These are phyloP conservation scores for Podarcis cretensis DNA, from an alignment of 2,113 vertebrate genomes.

Conservation along the genomic window DNA sequence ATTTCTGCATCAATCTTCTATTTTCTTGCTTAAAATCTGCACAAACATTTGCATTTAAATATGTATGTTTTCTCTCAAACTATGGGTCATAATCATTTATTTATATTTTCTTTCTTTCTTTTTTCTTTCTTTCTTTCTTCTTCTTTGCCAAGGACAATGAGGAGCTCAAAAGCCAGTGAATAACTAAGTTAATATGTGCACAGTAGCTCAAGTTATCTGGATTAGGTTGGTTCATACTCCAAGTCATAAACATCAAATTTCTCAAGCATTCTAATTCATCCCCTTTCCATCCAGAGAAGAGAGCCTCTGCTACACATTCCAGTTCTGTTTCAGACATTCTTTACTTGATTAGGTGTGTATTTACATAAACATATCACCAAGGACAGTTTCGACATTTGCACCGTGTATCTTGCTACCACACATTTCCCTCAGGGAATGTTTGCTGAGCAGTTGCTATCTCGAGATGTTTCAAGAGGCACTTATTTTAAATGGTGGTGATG, in stretches of 20 bases:
- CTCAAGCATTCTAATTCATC: too few species aligned
- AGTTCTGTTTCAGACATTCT: background rate
- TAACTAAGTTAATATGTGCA: background rate
- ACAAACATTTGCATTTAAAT: background rate
- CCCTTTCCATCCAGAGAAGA: too few species aligned
- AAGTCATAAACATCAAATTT: too few species aligned
- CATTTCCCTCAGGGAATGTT: conserved; percentile 23
- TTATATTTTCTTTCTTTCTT: too few species aligned
- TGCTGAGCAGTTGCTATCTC: background rate
- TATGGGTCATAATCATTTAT: too few species aligned
- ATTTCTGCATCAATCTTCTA: background rate
- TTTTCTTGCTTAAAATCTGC: background rate
- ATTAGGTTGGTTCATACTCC: background rate
- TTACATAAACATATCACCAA: conserved; percentile 33
- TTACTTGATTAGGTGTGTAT: conserved; percentile 41
- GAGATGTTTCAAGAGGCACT: conserved; percentile 3
- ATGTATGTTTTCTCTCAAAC: too few species aligned
- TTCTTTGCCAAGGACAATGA: background rate
- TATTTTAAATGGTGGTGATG: conserved; percentile 11
- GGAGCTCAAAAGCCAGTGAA: background rate
- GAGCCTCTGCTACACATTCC: too few species aligned
- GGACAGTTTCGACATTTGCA: conserved; percentile 28
- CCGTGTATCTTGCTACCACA: conserved; percentile 17
- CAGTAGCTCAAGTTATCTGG: background rate
- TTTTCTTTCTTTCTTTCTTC: too few species aligned